These are phyloP conservation scores for Caenorhabditis sp. DNA, from an alignment of 2,888 invertebrate species.

Conservation along the genomic window DNA sequence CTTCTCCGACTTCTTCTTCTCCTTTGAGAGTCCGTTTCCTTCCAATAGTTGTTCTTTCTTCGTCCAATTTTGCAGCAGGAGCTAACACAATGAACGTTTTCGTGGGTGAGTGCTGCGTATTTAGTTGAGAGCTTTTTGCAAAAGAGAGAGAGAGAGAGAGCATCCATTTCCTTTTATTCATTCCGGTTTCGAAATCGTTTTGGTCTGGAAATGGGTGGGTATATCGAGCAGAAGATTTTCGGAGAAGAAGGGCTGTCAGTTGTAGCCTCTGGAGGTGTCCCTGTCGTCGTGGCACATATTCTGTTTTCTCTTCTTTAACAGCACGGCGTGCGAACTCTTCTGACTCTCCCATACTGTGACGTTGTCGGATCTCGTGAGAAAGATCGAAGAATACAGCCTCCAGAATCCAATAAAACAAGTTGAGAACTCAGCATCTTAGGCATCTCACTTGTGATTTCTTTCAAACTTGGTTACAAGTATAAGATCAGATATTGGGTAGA, in stretches of 20 bases:
- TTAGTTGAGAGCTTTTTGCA: conserved; percentile 9
- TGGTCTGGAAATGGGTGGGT: not conserved
- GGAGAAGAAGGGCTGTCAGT: too few species aligned
- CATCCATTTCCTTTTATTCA: not conserved
- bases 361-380: not conserved
- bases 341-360: conserved; percentile 3
- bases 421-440: too few species aligned
- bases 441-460: not conserved
- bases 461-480: not conserved
- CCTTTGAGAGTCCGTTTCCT: too few species aligned
- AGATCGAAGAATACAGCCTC: too few species aligned
- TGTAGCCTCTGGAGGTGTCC: conserved; percentile 3
- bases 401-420: too few species aligned
- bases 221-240: not conserved
- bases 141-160: not conserved
- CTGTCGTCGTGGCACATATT: not conserved
- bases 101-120: conserved; percentile 9
- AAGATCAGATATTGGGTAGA: too few species aligned
- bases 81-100: conserved; percentile 35
- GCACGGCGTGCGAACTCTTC: conserved; percentile 6
- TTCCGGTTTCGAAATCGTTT: not conserved
- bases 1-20: too few species aligned
- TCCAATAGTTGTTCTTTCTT: conserved; percentile 45
- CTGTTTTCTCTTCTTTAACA: not conserved
- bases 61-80: conserved; percentile 41